Conservation (phyloP, 2,888 invertebrate genomes). For the Drosophila helvetica region DNA sequence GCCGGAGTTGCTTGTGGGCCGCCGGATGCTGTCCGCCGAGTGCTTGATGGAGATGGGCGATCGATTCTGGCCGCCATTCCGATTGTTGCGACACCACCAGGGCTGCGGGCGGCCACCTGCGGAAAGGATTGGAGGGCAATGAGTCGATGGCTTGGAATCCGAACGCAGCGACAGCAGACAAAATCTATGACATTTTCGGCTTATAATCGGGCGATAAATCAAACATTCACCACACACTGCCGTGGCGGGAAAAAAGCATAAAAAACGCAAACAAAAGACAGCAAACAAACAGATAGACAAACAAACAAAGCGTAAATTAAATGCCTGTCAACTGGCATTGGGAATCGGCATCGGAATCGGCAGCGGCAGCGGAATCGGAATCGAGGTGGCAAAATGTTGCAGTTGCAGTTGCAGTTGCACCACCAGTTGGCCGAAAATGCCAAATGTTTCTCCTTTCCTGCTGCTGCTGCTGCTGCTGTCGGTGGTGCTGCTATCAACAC, state of each 20-base stretch:
- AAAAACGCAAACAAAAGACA: constrained; percentile 45
- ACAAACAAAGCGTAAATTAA: constrained; percentile 80
- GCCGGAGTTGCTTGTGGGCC: constrained; percentile 84
- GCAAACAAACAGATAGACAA: constrained; percentile 54
- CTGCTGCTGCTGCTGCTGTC: neutral
- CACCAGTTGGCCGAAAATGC: constrained; percentile 41
- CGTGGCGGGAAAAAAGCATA: neutral
- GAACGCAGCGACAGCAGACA: constrained; percentile 50
- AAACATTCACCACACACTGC: constrained; percentile 75
- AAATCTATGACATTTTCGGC: constrained; percentile 73
- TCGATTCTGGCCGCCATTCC: constrained; percentile 81
- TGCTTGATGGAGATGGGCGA: constrained; percentile 83
- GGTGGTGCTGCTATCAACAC: constrained; percentile 48
- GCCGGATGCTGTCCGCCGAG: constrained; percentile 84
- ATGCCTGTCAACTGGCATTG: constrained; percentile 69
- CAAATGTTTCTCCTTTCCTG: constrained; percentile 41
- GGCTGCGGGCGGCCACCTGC: constrained; percentile 83
- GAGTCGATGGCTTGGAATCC: constrained; percentile 17
- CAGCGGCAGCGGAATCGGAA: neutral
- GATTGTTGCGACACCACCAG: constrained; percentile 84
- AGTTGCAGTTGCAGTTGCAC: constrained; percentile 23
- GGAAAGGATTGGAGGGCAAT: neutral
- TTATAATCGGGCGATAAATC: constrained; percentile 79
- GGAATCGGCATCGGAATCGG: constrained; percentile 39
- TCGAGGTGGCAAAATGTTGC: constrained; percentile 12